Evolutionary conservation across 2,797 vertebrate species (phyloP).

Genomic region (Gobio occitaniae): DNA sequence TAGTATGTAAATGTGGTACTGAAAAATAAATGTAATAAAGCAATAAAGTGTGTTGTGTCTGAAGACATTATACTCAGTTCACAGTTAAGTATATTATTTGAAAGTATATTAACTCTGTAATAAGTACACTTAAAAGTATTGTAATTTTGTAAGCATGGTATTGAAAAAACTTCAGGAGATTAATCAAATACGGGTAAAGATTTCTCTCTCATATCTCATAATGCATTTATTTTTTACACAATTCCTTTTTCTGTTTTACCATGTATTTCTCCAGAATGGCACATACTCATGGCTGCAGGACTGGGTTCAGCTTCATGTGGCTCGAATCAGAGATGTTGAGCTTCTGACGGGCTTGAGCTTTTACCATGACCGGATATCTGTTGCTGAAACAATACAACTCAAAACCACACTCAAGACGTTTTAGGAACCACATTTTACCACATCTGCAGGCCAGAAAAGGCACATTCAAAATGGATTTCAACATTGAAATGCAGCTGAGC

Average conservation of each 20-base stretch:
- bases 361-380: conserved; percentile 82
- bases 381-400: conserved; percentile 86
- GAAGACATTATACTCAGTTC: not conserved
- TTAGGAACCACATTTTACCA: conserved; percentile 46
- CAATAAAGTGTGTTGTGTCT: not conserved
- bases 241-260: not conserved
- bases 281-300: conserved; percentile 81
- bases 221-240: not conserved
- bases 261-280: conserved; percentile 70
- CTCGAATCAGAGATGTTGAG: conserved; percentile 90
- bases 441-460: not conserved
- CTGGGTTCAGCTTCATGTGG: conserved; percentile 83
- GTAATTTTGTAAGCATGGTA: not conserved
- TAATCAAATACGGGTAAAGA: not conserved
- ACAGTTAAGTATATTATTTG: not conserved
- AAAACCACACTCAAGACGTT: conserved; percentile 87
- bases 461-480: not conserved
- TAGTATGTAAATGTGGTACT: too few species aligned
- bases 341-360: conserved; percentile 93
- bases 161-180: not conserved
- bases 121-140: too few species aligned
- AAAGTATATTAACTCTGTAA: not conserved
- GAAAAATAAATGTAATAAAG: too few species aligned
- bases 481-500: not conserved
- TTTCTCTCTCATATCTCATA: not conserved